Conservation (phyloP, 2,888 invertebrate species). For the Tetrapedia diversipes region DNA sequence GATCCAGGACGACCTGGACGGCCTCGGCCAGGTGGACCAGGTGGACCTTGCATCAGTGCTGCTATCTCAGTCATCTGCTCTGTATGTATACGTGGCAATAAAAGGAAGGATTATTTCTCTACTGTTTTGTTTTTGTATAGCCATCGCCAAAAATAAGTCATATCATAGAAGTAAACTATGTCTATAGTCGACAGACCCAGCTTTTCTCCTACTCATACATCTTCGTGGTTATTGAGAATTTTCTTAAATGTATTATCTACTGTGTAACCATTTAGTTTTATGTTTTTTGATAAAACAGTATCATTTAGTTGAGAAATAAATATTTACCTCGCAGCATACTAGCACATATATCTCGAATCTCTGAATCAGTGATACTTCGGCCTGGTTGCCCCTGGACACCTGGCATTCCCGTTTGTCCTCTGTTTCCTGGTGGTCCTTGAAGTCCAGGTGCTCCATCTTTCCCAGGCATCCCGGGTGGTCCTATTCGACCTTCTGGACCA, state of each 20-base stretch:
- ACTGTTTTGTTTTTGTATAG: neutral
- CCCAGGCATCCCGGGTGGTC: slow-evolving; percentile 85
- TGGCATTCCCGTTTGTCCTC: slow-evolving; percentile 86
- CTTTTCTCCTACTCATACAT: neutral
- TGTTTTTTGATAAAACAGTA: neutral
- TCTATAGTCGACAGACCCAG: neutral
- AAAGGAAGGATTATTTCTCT: slow-evolving; percentile 48
- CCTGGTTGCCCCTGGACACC: slow-evolving; percentile 86
- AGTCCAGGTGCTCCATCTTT: slow-evolving; percentile 85
- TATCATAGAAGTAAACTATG: neutral
- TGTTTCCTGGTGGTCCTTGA: slow-evolving; percentile 85
- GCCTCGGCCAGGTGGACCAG: slow-evolving; percentile 87
- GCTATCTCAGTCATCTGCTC: slow-evolving; percentile 90
- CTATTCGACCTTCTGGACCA: slow-evolving; percentile 85
- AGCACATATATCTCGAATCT: slow-evolving; percentile 92
- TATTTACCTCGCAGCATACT: slow-evolving; percentile 89
- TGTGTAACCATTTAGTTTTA: neutral
- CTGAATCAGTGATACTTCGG: slow-evolving; percentile 87
- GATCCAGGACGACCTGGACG: slow-evolving; percentile 88
- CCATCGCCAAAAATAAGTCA: neutral
- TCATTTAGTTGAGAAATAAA: neutral
- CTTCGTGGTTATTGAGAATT: neutral
- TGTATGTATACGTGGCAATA: slow-evolving; percentile 78
- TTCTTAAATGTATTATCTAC: neutral
- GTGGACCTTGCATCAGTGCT: slow-evolving; percentile 86